Evolutionary conservation across 2,888 invertebrate species (phyloP), one percentile per base, ranked within the genome.

Genomic region (Nymphalis c-album): DNA sequence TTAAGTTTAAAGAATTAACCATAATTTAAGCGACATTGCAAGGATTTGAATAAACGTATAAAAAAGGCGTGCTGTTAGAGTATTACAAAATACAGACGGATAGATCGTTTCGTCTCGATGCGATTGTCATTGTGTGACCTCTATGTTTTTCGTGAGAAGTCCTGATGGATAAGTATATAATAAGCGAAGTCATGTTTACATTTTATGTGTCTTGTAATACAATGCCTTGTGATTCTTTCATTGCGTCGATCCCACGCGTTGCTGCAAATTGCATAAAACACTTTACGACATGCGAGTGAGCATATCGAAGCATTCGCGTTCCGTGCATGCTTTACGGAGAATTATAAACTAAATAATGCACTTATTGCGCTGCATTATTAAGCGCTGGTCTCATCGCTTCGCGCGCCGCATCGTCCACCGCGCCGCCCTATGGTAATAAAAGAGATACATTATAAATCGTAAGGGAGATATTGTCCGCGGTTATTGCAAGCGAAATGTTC

Each of bases 361-460:
- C 60, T 60, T 62, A 68, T 63, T 66, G 65, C 66, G 46, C 51
- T 45, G 46, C 55, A 63, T 69, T 64, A 64, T 66, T 63, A 64
- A 69, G 58, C 40, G 53, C 68, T 31, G 60, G 60, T 53, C 65
- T 60, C 65, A 55, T 50, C 64, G 48, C 71, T 61, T 71, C 78
- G 57, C 55, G 16, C 35, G n/a, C n/a, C n/a, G n/a, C n/a, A n/a
- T n/a, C n/a, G 55, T 18, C 57, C 65, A 26, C 70, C 62, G 70
- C 78, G 57, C 47, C 71, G 61, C 83, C 85, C 85, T 85, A 86
- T 84, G 85, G 85, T 84, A 86, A 89, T 88, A 90, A 89, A 87
- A 86, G 65, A 75, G 75, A 75, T 76, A 76, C 84, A 88, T 88
- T 87, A 87, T 87, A 88, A 88, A 89, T 88, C 82, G 87, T 80